phyloP scores from a whole-genome alignment of 2,888 invertebrate species.

The Eupithecia subfuscata region DNA sequence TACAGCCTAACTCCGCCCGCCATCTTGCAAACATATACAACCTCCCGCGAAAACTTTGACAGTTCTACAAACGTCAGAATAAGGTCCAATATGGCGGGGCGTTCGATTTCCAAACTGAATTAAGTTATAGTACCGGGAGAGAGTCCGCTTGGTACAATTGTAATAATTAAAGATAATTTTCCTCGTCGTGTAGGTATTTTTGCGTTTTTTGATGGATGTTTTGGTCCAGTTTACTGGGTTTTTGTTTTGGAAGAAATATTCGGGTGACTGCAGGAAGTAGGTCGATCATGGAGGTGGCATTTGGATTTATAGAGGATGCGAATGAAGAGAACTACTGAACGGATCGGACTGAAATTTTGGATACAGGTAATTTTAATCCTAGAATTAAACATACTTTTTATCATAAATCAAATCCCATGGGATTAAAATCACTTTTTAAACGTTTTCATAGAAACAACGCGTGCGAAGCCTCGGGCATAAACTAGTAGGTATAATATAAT shows the following conservation, averaged over 20 bases:
- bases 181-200: conserved; percentile 55
- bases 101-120: conserved; percentile 27
- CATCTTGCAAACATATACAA: conserved; percentile 36
- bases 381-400: too few relatives aligned
- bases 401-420: too few relatives aligned
- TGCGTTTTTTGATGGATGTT: conserved; percentile 55
- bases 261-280: conserved; percentile 18
- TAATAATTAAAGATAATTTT: conserved; percentile 63
- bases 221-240: conserved; percentile 48
- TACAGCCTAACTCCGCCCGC: conserved; percentile 36
- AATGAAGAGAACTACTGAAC: too few relatives aligned
- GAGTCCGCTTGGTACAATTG: conserved; percentile 41
- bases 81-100: conserved; percentile 34
- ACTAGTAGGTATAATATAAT: too few relatives aligned
- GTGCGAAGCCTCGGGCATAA: too few relatives aligned
- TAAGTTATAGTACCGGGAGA: conserved; percentile 13
- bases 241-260: conserved; percentile 50
- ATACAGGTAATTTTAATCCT: too few relatives aligned
- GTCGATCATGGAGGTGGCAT: neutral
- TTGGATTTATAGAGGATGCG: neutral
- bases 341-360: too few relatives aligned
- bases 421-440: too few relatives aligned
- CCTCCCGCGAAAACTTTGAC: conserved; percentile 34
- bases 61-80: conserved; percentile 37
- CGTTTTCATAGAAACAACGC: too few relatives aligned